A percentile compares a stretch with the other conserved stretches of the same genome.
phyloP scores from a whole-genome alignment of 2,888 invertebrate species.

The Nebria salina region DNA sequence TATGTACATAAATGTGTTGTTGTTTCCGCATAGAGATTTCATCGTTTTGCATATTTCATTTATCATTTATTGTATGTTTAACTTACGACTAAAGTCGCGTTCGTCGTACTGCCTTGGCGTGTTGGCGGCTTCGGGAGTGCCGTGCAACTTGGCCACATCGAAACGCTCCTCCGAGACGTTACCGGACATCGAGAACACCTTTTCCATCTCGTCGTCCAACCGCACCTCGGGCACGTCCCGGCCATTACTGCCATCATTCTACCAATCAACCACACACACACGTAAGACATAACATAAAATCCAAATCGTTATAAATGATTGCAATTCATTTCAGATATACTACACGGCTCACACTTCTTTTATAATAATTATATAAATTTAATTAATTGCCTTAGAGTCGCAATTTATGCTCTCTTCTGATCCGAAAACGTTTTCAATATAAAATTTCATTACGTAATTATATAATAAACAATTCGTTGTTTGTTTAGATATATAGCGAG shows the following conservation, averaged over 20 bases:
- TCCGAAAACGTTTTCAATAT: too few relatives aligned
- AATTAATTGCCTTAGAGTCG: too few relatives aligned
- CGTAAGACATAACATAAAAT: background rate
- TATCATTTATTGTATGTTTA: constrained; percentile 6
- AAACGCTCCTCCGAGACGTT: constrained; percentile 68
- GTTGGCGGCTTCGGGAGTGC: constrained; percentile 52
- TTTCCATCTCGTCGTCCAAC: constrained; percentile 89
- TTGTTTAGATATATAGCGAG: too few relatives aligned
- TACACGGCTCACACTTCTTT: too few relatives aligned
- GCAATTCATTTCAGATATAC: too few relatives aligned
- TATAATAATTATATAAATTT: too few relatives aligned
- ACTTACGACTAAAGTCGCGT: constrained; percentile 62
- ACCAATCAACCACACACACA: constrained; percentile 51
- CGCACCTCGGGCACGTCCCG: constrained; percentile 68
- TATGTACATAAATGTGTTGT: background rate
- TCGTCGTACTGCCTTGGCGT: constrained; percentile 61
- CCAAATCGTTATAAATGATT: background rate
- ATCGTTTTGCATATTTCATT: background rate
- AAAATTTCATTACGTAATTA: too few relatives aligned
- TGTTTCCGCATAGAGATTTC: background rate
- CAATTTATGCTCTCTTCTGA: too few relatives aligned
- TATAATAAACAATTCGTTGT: too few relatives aligned
- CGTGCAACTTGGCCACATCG: constrained; percentile 65
- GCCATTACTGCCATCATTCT: constrained; percentile 58
- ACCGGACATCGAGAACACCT: constrained; percentile 79